Conservation (phyloP, 2,113 vertebrate genomes). For the Scomber colias region DNA sequence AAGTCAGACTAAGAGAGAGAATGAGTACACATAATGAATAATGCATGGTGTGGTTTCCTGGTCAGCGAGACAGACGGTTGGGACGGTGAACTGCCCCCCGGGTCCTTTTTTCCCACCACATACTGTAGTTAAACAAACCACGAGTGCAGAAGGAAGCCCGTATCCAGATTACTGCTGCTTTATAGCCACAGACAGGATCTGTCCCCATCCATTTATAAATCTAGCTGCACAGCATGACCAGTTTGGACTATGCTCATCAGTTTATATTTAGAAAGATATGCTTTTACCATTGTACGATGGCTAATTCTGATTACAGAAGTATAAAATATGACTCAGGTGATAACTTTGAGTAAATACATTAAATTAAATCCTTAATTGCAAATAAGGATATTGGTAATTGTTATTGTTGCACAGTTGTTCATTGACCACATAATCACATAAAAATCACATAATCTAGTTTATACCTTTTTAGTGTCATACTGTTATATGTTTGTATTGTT, state of each 20-base stretch:
- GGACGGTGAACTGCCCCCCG: conserved; percentile 58
- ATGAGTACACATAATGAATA: conserved; percentile 67
- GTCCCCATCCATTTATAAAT: conserved; percentile 52
- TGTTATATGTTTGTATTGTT: not conserved
- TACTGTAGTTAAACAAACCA: conserved; percentile 71
- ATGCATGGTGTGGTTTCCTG: conserved; percentile 80
- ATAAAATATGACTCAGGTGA: conserved; percentile 3
- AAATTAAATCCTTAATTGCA: conserved; percentile 3
- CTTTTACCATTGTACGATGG: not conserved
- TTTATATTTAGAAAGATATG: not conserved
- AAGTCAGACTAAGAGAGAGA: not conserved
- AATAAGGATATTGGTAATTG: conserved; percentile 9
- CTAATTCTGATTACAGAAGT: not conserved
- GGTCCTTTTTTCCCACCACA: conserved; percentile 56
- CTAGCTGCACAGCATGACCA: conserved; percentile 23
- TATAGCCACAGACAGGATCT: conserved; percentile 43
- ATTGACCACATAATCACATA: too few species aligned
- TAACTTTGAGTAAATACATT: not conserved
- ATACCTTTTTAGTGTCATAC: not conserved
- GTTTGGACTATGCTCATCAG: conserved; percentile 15
- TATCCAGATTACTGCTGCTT: conserved; percentile 54
- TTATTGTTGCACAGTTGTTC: not conserved
- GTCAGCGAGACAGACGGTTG: conserved; percentile 72
- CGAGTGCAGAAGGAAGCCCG: conserved; percentile 37
- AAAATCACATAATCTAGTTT: not conserved